A percentile compares a stretch with the other conserved stretches of the same genome.
Conservation (phyloP, 2,113 vertebrate genomes). For the Phrynosoma platyrhinos region DNA sequence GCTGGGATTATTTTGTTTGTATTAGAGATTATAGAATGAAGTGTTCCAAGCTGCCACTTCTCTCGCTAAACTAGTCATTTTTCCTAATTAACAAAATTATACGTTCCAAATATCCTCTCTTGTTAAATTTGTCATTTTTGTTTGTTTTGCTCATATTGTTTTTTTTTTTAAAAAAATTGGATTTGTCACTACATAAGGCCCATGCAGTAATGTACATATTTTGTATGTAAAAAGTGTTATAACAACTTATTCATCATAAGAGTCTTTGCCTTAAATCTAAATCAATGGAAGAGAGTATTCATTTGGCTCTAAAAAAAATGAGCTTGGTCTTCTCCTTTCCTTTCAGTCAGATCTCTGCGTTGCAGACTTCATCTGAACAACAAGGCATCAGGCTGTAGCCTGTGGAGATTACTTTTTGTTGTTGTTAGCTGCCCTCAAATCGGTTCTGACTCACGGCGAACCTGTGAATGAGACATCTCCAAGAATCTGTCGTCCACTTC, state of each 20-base stretch:
- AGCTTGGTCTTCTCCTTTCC: too few species aligned
- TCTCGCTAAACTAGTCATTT: neutral
- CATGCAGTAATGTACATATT: neutral
- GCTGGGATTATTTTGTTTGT: neutral
- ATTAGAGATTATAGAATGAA: neutral
- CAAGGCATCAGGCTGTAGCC: too few species aligned
- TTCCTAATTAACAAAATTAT: neutral
- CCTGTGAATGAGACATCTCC: too few species aligned
- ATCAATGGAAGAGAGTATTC: neutral
- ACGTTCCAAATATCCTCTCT: neutral
- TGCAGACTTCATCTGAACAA: too few species aligned
- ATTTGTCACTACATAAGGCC: neutral
- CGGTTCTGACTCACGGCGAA: too few species aligned
- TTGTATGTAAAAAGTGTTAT: neutral
- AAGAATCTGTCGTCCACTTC: too few species aligned
- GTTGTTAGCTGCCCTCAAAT: too few species aligned
- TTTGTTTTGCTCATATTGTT: neutral
- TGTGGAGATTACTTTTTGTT: too few species aligned
- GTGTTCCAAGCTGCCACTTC: neutral
- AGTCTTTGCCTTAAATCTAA: neutral
- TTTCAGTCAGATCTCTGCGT: too few species aligned
- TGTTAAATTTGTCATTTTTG: neutral
- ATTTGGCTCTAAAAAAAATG: too few species aligned
- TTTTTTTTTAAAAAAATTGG: neutral
- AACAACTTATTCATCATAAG: neutral